phyloP scores from a whole-genome alignment of 1,140 invertebrate species.

The Dreissena polymorpha region DNA sequence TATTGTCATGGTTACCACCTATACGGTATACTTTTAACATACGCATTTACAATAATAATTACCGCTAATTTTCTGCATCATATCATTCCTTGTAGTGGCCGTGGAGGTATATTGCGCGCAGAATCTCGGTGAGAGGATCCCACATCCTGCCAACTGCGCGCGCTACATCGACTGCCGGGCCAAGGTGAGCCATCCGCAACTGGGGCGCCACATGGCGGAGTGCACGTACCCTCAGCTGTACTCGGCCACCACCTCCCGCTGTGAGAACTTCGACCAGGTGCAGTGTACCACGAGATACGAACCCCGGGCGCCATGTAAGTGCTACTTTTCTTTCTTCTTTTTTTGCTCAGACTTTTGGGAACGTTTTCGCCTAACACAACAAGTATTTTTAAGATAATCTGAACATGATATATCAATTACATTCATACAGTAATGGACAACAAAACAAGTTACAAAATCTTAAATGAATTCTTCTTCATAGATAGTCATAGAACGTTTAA shows the following conservation, averaged over 20 bases:
- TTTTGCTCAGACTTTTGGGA: too few relatives aligned
- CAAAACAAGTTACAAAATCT: too few relatives aligned
- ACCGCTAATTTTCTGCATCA: too few relatives aligned
- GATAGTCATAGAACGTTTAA: too few relatives aligned
- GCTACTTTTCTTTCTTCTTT: not conserved
- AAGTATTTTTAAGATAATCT: too few relatives aligned
- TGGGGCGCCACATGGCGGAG: conserved; percentile 64
- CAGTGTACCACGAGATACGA: conserved; percentile 64
- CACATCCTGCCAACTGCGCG: conserved; percentile 66
- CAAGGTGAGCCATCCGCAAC: conserved; percentile 37
- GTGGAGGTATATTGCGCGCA: conserved; percentile 65
- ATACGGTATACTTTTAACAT: too few relatives aligned
- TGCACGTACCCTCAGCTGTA: conserved; percentile 69
- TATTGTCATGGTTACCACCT: too few relatives aligned
- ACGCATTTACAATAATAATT: too few relatives aligned
- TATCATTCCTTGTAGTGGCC: conserved; percentile 54
- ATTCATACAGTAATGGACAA: too few relatives aligned
- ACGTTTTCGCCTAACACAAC: too few relatives aligned
- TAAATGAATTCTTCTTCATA: too few relatives aligned
- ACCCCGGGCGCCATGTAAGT: conserved; percentile 67
- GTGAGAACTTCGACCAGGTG: conserved; percentile 65
- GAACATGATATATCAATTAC: too few relatives aligned
- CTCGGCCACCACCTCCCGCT: conserved; percentile 54
- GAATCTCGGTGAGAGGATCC: conserved; percentile 57
- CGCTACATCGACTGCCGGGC: conserved; percentile 63